Base-by-base conservation (phyloP, 2,797 vertebrate genomes). In the Pterois miles region DNA sequence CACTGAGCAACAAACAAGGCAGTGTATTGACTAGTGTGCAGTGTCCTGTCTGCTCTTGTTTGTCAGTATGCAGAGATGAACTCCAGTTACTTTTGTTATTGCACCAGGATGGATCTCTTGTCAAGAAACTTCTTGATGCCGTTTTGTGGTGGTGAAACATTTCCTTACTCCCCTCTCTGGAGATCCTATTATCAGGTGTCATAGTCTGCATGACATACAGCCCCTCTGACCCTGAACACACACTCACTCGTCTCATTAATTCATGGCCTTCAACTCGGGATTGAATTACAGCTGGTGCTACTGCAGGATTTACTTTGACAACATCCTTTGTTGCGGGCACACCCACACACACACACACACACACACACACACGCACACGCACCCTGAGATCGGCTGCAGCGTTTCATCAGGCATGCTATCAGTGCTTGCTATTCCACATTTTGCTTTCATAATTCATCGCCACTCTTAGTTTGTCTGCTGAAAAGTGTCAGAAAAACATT, bases 261-360 rank as follows among this genome's bases (percentile, higher is more conserved):
- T 94, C 87, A 93, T 92, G 89, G 86, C 86, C 86, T 93, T 93
- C 84, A 84, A 75, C 75, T 59, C 70, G 38, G 84, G 91, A 88
- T 93, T 89, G 83, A 91, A 84, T 93, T 92, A 92, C 92, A 78
- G 66, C 76, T 11, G 48, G 16, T 2, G 60, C 36, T 50, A 5
- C 63, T 40, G 74, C 71, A 79, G 77, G 77, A 87, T 90, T 86
- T 76, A 78, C 86, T 86, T 82, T 72, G 83, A 82, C 68, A 75
- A 14, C 76, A 80, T 77, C 85, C 57, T 69, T 70, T 71, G 60
- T 72, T 68, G 54, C 13, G 1, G 29, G 4, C 57, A 34, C 58
- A 68, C 33, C 31, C 53, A 77, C 23, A 66, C 34, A 63, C 16
- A 76, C 71, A 52, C 50, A 62, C 64, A 40, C 70, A 16, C 23